Base-by-base conservation (phyloP, 2,888 invertebrate genomes). In the Amphipoea lucens region DNA sequence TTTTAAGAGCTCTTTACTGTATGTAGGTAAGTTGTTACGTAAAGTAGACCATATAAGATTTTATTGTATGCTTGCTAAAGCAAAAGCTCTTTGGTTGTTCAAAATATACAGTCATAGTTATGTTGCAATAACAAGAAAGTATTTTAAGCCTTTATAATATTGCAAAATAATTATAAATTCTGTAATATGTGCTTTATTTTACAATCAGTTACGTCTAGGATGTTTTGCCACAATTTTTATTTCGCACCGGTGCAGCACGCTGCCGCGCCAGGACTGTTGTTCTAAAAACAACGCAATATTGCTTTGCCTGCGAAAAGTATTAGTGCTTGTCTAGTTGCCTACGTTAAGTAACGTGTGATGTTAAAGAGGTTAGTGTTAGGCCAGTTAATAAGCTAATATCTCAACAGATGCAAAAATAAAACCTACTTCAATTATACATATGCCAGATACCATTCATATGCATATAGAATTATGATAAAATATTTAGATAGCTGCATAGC, bases 91-190 rank as follows among this genome's bases (percentile, higher is more conserved):
- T 67, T 74, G 40, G 40, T n/a, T 57, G 23, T 66, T 51, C 29
- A 2, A 23, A 77, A 63, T 60, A 70, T 40, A 42, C 20, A 48
- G 48, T 51, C 23, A 79, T 60, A 51, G 14, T 66, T 12, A 62
- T 57, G 40, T 75, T 69, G 74, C 36, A 78, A 81, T 74, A 70
- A 54, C 14, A 62, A 45, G 60, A 83, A 86, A 67, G 71, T 62
- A 62, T 72, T 36, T 36, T 36, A 36, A 69, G 72, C 63, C 57
- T 83, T 73, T 57, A 66, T 48, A 20, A 57, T 62, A 72, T 78
- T 82, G 36, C 74, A 36, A 70, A 84, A 67, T 73, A 57, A 57
- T 65, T 12, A 42, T 78, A 29, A 54, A 51, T 66, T 66, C 48
- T n/a, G 9, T 51, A 66, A 20, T 48, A 20, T 62, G 23, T 62